These are phyloP conservation scores for Mobula hypostoma DNA, from an alignment of 2,113 vertebrate genomes.

Conservation along the genomic window DNA sequence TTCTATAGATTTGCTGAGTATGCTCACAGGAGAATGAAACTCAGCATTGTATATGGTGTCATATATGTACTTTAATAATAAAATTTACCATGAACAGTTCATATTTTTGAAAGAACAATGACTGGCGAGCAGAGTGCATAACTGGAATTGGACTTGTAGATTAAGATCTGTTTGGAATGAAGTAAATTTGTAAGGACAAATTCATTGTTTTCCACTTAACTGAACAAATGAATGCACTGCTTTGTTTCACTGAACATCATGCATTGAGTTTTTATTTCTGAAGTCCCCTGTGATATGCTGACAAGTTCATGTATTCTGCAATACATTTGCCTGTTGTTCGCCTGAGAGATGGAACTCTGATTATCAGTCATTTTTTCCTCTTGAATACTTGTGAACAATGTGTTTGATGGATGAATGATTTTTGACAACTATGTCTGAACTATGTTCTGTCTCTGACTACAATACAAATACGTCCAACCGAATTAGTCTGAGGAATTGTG, in stretches of 20 bases:
- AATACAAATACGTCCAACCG: slow-evolving; percentile 8
- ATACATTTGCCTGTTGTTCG: not conserved
- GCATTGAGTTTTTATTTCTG: not conserved
- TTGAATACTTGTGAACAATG: slow-evolving; percentile 7
- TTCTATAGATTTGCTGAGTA: too few relatives aligned
- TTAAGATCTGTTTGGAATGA: not conserved
- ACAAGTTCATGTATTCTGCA: not conserved
- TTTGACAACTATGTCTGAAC: not conserved
- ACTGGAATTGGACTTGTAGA: not conserved
- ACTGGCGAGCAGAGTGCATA: not conserved
- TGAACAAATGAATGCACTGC: not conserved
- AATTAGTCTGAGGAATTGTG: not conserved
- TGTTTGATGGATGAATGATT: not conserved
- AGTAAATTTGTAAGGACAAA: not conserved
- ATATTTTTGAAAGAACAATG: too few relatives aligned
- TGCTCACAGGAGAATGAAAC: too few relatives aligned
- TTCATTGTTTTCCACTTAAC: not conserved
- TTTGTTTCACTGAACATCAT: not conserved
- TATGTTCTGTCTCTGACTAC: not conserved
- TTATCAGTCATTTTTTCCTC: not conserved
- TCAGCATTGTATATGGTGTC: too few relatives aligned
- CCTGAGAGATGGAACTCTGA: not conserved
- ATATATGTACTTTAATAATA: too few relatives aligned
- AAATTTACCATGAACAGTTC: too few relatives aligned
- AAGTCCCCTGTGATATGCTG: not conserved